Evolutionary conservation across 2,113 vertebrate species (phyloP).

Genomic region (Puntigrus tetrazona): DNA sequence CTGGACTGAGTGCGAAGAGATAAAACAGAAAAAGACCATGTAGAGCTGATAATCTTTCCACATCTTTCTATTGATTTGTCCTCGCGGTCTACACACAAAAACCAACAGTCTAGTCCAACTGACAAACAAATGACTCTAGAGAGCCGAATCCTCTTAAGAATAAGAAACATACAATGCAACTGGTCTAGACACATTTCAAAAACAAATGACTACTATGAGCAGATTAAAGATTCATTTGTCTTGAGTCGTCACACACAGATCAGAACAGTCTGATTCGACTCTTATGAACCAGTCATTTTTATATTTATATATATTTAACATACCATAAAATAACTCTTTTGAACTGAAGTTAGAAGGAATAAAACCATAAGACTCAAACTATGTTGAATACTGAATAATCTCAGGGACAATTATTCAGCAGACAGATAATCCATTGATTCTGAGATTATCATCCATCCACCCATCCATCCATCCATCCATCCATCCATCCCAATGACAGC

Average conservation of each 20-base stretch:
- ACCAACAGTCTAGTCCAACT: background rate
- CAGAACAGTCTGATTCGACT: background rate
- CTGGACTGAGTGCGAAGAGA: background rate
- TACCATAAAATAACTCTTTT: background rate
- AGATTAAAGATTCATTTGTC: background rate
- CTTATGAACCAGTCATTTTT: background rate
- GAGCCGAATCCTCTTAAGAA: background rate
- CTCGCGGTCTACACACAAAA: background rate
- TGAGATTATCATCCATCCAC: background rate
- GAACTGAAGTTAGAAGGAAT: background rate
- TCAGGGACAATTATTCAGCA: background rate
- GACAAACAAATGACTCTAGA: background rate
- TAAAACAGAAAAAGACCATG: background rate
- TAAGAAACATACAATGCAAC: background rate
- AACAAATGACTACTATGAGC: background rate
- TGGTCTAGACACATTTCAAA: background rate
- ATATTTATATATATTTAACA: no score
- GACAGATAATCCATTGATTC: background rate
- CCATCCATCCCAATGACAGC: background rate
- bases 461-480: background rate
- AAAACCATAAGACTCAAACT: background rate
- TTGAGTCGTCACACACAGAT: background rate
- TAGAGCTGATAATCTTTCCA: background rate
- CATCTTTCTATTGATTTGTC: background rate
- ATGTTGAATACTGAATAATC: background rate